phyloP scores from a whole-genome alignment of 1,140 invertebrate genomes.

The Drosophila kurseongensis region DNA sequence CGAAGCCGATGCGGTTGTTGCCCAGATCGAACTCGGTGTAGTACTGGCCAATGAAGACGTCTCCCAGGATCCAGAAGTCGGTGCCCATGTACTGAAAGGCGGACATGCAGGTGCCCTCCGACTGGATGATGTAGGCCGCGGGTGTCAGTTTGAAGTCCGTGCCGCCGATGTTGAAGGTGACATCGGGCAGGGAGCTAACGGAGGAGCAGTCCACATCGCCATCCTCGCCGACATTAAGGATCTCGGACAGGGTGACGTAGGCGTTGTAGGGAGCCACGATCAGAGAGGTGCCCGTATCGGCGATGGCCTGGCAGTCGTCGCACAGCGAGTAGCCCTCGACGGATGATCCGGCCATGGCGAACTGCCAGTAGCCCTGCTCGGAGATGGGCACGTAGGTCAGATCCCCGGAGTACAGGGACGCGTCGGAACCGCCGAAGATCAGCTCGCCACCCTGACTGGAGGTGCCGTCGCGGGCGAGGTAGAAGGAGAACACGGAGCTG shows the following conservation, averaged over 20 bases:
- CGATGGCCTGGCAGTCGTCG: slow-evolving; percentile 95
- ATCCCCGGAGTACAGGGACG: slow-evolving; percentile 52
- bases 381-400: slow-evolving; percentile 79
- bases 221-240: slow-evolving; percentile 90
- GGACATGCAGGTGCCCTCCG: slow-evolving; percentile 97
- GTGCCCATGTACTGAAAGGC: slow-evolving; percentile 86
- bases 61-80: slow-evolving; percentile 97
- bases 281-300: slow-evolving; percentile 98
- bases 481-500: slow-evolving; percentile 97
- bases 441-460: slow-evolving; percentile 65
- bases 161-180: slow-evolving; percentile 92
- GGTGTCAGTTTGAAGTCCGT: slow-evolving; percentile 91
- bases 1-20: slow-evolving; percentile 97
- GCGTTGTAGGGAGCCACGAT: slow-evolving; percentile 95
- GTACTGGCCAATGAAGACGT: slow-evolving; percentile 97
- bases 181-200: slow-evolving; percentile 90
- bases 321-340: slow-evolving; percentile 79
- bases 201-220: slow-evolving; percentile 90
- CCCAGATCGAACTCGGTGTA: slow-evolving; percentile 98
- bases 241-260: slow-evolving; percentile 91
- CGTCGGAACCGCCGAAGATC: slow-evolving; percentile 77
- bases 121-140: slow-evolving; percentile 93
- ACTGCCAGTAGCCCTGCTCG: slow-evolving; percentile 83
- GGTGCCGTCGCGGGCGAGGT: slow-evolving; percentile 84
- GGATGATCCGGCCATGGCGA: slow-evolving; percentile 64